Percentiles rank a stretch among this genome's conserved stretches.
phyloP scores from a whole-genome alignment of 2,797 vertebrate species.

The Labroides dimidiatus region DNA sequence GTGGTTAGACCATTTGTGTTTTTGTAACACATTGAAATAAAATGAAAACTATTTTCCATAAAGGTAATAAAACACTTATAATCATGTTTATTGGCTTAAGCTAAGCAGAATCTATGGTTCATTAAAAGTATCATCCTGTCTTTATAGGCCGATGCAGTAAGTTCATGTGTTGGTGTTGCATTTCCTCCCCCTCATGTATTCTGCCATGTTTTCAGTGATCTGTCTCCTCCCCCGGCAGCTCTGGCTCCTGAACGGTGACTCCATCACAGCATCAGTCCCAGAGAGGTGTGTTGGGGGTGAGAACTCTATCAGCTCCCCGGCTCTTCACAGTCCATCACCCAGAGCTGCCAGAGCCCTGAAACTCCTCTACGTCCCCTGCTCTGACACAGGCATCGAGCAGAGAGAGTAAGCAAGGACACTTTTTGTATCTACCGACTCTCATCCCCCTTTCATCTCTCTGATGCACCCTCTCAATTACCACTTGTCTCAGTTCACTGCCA shows the following conservation, averaged over 20 bases:
- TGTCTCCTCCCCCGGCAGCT: slow-evolving; percentile 81
- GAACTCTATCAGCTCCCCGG: slow-evolving; percentile 67
- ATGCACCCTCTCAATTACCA: slow-evolving; percentile 53
- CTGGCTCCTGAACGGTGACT: slow-evolving; percentile 96
- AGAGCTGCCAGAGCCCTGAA: slow-evolving; percentile 85
- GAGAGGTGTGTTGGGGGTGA: slow-evolving; percentile 58
- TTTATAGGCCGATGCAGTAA: background rate
- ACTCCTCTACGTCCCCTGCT: slow-evolving; percentile 90
- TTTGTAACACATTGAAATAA: background rate
- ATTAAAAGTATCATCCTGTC: background rate
- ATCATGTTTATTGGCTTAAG: background rate
- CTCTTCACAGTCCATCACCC: slow-evolving; percentile 64
- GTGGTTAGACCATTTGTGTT: background rate
- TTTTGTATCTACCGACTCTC: slow-evolving; percentile 4
- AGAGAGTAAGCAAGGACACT: slow-evolving; percentile 86
- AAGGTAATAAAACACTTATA: background rate
- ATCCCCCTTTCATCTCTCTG: slow-evolving; percentile 58
- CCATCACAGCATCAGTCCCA: slow-evolving; percentile 86
- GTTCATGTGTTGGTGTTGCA: background rate
- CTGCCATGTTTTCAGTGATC: slow-evolving; percentile 32
- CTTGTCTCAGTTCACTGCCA: slow-evolving; percentile 35
- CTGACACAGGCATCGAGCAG: slow-evolving; percentile 77
- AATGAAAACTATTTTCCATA: too few species aligned
- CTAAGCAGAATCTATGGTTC: background rate
- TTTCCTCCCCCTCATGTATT: background rate